phyloP scores from a whole-genome alignment of 2,888 invertebrate species.

The Tachystola acroxantha region DNA sequence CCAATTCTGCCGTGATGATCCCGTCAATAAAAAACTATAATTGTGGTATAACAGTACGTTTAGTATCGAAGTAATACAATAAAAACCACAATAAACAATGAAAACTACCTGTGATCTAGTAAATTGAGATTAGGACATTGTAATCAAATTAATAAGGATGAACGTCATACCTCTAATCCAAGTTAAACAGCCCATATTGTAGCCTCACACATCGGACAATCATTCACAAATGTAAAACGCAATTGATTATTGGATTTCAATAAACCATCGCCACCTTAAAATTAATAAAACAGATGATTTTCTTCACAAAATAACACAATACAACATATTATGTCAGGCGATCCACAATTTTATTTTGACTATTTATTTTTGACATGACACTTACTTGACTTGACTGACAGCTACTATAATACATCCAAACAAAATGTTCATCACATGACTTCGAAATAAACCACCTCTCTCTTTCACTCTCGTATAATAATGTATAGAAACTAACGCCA shows the following conservation, averaged over 20 bases:
- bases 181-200: slow-evolving; percentile 63
- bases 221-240: slow-evolving; percentile 1
- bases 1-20: no score
- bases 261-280: neutral
- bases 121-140: no score
- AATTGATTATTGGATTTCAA: neutral
- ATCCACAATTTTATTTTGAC: slow-evolving; percentile 7
- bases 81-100: no score
- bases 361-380: neutral
- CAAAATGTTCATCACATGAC: neutral
- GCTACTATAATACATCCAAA: neutral
- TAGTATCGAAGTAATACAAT: no score
- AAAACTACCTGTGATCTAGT: slow-evolving; percentile 4
- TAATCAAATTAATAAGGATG: slow-evolving; percentile 23
- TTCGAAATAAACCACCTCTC: slow-evolving; percentile 18
- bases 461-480: slow-evolving; percentile 12
- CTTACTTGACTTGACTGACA: neutral
- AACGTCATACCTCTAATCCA: slow-evolving; percentile 69
- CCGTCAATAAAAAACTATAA: no score
- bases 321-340: neutral
- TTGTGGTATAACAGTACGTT: no score
- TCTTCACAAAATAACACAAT: slow-evolving; percentile 5
- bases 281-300: slow-evolving; percentile 2
- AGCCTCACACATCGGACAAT: slow-evolving; percentile 34
- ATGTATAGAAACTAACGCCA: slow-evolving; percentile 13